phyloP scores from a whole-genome alignment of 1,140 invertebrate species.

The Bursaphelenchus mucronatus region DNA sequence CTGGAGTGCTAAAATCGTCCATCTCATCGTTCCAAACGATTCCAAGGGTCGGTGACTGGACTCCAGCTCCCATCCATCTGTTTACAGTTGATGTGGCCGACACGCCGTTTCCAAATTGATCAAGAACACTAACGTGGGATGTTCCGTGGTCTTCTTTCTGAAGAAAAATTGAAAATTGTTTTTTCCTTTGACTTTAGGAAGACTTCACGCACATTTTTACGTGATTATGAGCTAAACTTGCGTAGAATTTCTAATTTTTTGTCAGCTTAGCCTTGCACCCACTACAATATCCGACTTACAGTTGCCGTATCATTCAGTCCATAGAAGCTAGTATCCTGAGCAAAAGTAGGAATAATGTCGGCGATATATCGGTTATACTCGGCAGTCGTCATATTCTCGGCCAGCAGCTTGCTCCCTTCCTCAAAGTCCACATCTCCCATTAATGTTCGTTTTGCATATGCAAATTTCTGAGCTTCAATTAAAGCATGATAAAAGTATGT shows the following conservation, averaged over 20 bases:
- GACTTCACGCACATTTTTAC: too few relatives aligned
- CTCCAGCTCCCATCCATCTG: conserved; percentile 71
- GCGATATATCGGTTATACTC: conserved; percentile 21
- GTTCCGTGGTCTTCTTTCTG: conserved; percentile 69
- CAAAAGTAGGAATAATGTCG: conserved; percentile 34
- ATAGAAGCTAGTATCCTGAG: conserved; percentile 53
- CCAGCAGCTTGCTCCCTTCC: conserved; percentile 64
- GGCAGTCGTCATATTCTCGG: conserved; percentile 50
- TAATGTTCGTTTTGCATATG: conserved; percentile 76
- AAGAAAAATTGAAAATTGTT: conserved; percentile 4
- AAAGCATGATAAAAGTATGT: conserved; percentile 74
- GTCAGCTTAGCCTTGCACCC: too few relatives aligned
- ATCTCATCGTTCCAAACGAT: conserved; percentile 87
- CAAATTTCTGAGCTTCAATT: conserved; percentile 84
- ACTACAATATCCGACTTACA: conserved; percentile 63
- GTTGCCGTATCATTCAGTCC: conserved; percentile 36
- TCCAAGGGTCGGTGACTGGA: conserved; percentile 71
- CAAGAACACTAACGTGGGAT: conserved; percentile 79
- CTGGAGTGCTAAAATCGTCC: conserved; percentile 74
- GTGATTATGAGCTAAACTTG: too few relatives aligned
- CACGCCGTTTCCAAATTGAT: conserved; percentile 83
- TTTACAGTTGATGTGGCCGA: conserved; percentile 87
- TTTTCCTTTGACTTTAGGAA: conserved; percentile 10
- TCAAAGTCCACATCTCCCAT: conserved; percentile 77
- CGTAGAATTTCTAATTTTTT: too few relatives aligned